These are phyloP conservation scores for Sinelater perroti DNA, from an alignment of 2,888 invertebrate genomes.

Conservation along the genomic window DNA sequence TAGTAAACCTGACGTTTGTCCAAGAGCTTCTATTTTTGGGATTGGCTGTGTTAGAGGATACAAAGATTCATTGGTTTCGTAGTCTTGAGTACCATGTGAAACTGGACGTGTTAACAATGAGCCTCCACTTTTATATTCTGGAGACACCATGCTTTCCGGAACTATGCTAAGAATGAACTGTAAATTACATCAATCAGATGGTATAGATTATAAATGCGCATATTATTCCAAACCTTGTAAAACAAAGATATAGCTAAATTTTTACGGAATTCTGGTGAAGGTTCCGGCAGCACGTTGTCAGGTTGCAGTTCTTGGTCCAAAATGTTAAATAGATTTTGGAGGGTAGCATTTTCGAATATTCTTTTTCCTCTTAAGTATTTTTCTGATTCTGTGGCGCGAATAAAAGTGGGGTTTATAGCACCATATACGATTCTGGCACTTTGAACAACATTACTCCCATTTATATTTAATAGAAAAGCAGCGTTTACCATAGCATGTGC, in stretches of 20 bases:
- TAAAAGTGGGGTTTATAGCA: conserved; percentile 65
- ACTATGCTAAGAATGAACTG: conserved; percentile 53
- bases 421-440: conserved; percentile 71
- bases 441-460: conserved; percentile 58
- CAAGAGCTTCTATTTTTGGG: background rate
- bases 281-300: conserved; percentile 69
- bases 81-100: conserved; percentile 64
- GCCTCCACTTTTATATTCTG: conserved; percentile 61
- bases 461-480: conserved; percentile 71
- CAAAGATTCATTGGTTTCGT: background rate
- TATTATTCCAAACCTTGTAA: conserved; percentile 72
- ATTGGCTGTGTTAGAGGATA: background rate
- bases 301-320: conserved; percentile 70
- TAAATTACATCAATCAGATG: too few relatives aligned
- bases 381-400: conserved; percentile 65
- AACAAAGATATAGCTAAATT: conserved; percentile 77
- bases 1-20: conserved; percentile 29
- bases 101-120: conserved; percentile 62
- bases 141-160: conserved; percentile 57
- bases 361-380: conserved; percentile 58
- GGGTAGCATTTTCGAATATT: conserved; percentile 53
- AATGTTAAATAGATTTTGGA: conserved; percentile 60
- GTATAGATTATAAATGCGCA: too few relatives aligned
- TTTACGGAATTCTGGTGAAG: conserved; percentile 73
- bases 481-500: conserved; percentile 79